Base-by-base conservation (phyloP, 2,888 invertebrate genomes). In the Oligia fasciuncula region DNA sequence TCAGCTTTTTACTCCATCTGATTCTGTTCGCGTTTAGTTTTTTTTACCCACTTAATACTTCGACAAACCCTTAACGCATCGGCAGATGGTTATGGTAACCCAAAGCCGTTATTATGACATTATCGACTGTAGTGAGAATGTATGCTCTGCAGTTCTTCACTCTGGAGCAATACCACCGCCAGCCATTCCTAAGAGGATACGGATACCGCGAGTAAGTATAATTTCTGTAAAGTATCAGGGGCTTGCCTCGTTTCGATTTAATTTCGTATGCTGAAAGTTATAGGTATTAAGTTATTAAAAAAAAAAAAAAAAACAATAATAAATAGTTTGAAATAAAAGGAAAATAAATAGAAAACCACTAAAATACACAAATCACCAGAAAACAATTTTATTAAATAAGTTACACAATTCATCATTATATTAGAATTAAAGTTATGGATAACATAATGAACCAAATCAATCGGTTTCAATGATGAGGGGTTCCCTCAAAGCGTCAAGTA, bases 91-190 rank as follows among this genome's bases (percentile, higher is more conserved):
- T 88, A 79, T 95, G 95, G 11, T 80, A 74, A 0, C 94, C 94
- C 0, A 88, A 87, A 11, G 84, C 80, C 0, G 87, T 86, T 8
- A 93, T 69, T n/a, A 95, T 90, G 17, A 86, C 80, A 74, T 94
- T 91, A 35, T 93, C 90, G 1, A 84, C 83, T 6, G 91, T 90
- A 1, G 95, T 94, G 60, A 94, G 74, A n/a, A 95, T 91, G 80
- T 92, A 90, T 2, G 95, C 95, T 49, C 93, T 92, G 88, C 95
- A 95, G 71, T 91, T 93, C 86, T 92, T 95, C 62, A 94, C 93
- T 66, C 91, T 93, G 6, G 95, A 95, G 78, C 95, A 95, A 83
- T 95, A 95, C 95, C 95, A 95, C 4, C 95, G 89, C 93, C 94
- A 93, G 13, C 95, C 95, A 74, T 90, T 89, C 78, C 91, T 94